Conservation (phyloP, 2,797 vertebrate species). For the Ctenosaura bakeri region DNA sequence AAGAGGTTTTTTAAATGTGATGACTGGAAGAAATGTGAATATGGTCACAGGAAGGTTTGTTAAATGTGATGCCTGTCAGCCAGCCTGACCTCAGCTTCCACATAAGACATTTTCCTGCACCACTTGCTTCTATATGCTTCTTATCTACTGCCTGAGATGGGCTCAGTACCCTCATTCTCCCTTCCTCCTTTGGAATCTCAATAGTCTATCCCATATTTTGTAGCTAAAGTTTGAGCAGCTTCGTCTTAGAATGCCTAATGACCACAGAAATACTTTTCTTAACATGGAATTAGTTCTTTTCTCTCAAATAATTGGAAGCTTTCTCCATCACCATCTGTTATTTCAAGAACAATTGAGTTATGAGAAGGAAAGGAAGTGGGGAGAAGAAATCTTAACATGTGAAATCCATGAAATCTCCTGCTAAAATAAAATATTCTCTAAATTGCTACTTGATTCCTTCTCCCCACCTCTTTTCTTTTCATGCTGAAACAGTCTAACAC, state of each 20-base stretch:
- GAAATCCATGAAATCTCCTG: too few relatives aligned
- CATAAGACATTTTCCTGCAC: too few relatives aligned
- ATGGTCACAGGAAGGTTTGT: neutral
- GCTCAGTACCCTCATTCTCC: neutral
- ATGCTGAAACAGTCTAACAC: too few relatives aligned
- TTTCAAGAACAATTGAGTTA: neutral
- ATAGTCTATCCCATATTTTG: neutral
- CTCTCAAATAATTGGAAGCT: neutral
- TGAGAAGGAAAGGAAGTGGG: neutral
- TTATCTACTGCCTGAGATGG: constrained; percentile 10
- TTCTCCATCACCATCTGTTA: neutral
- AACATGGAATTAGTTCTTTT: neutral
- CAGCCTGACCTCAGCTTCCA: neutral
- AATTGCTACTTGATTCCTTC: too few relatives aligned
- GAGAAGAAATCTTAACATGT: neutral
- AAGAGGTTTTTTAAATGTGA: constrained; percentile 12
- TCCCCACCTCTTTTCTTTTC: too few relatives aligned
- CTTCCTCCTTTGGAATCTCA: neutral
- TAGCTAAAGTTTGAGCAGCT: neutral
- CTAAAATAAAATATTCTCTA: too few relatives aligned
- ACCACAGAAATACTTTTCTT: neutral
- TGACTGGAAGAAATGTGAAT: neutral
- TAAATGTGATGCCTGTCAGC: constrained; percentile 3
- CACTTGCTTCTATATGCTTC: constrained; percentile 54
- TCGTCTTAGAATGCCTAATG: neutral